Evolutionary conservation across 2,797 vertebrate species (phyloP).

Genomic region (Malurus leucopterus): DNA sequence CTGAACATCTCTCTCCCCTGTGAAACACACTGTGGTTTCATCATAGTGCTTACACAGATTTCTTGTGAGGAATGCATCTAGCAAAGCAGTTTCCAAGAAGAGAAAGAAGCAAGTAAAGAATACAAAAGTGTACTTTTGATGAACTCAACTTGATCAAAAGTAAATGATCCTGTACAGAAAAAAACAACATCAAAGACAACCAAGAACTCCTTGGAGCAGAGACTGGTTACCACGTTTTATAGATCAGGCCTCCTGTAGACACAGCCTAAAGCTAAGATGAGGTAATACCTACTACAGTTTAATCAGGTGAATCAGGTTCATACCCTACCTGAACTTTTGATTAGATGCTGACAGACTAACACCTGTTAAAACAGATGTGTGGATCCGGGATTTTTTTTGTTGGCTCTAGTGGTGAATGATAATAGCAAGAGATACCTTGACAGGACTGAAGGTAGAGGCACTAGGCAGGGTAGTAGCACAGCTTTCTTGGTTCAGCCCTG

Average conservation of each 20-base stretch:
- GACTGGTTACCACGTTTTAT: not conserved
- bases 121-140: not conserved
- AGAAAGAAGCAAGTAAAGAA: not conserved
- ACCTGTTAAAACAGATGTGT: slow-evolving; percentile 18
- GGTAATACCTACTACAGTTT: not conserved
- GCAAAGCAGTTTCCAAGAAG: not conserved
- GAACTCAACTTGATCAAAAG: not conserved
- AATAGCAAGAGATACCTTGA: slow-evolving; percentile 74
- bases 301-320: not conserved
- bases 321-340: slow-evolving; percentile 29
- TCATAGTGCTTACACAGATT: not conserved
- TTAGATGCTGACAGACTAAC: slow-evolving; percentile 33
- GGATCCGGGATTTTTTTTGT: slow-evolving; percentile 15
- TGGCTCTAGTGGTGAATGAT: slow-evolving; percentile 35
- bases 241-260: not conserved
- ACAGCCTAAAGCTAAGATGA: slow-evolving; percentile 37
- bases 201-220: not conserved
- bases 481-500: slow-evolving; percentile 70
- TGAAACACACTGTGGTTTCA: not conserved
- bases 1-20: not conserved
- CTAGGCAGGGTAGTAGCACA: slow-evolving; percentile 66
- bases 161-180: not conserved
- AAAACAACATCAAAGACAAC: slow-evolving; percentile 14
- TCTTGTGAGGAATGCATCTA: not conserved
- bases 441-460: slow-evolving; percentile 64